These are phyloP conservation scores for Thunnus albacares DNA, from an alignment of 2,797 vertebrate genomes.

Conservation along the genomic window DNA sequence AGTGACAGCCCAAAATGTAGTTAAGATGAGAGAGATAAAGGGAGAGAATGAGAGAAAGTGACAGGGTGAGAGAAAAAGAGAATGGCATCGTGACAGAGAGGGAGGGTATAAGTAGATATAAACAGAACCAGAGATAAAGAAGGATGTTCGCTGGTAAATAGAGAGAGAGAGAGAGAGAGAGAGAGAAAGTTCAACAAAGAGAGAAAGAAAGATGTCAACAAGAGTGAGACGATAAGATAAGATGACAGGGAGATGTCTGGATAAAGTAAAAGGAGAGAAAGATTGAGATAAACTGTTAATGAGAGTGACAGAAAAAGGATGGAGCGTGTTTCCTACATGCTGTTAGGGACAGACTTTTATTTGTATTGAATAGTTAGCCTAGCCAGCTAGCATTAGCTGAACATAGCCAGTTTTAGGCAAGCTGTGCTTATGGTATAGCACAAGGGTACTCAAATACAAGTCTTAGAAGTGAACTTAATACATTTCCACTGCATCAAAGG, in stretches of 20 bases:
- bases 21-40: conserved; percentile 40
- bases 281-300: too few species aligned
- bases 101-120: background rate
- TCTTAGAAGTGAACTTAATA: too few species aligned
- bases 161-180: too few species aligned
- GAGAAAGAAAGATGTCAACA: background rate
- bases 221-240: background rate
- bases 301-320: background rate
- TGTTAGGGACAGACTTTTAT: background rate
- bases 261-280: background rate
- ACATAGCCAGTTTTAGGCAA: too few species aligned
- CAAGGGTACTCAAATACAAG: too few species aligned
- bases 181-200: background rate
- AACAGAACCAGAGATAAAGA: conserved; percentile 4
- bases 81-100: background rate
- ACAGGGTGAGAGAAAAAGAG: conserved; percentile 4
- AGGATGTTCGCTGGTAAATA: background rate
- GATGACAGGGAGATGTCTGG: background rate
- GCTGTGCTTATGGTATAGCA: too few species aligned
- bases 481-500: too few species aligned
- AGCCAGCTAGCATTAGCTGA: background rate
- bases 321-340: too few species aligned
- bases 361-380: background rate
- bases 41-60: conserved; percentile 21
- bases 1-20: conserved; percentile 43